Percentiles rank a stretch among this genome's conserved stretches.
phyloP scores from a whole-genome alignment of 2,888 invertebrate species.

The Amphipyra tragopoginis region DNA sequence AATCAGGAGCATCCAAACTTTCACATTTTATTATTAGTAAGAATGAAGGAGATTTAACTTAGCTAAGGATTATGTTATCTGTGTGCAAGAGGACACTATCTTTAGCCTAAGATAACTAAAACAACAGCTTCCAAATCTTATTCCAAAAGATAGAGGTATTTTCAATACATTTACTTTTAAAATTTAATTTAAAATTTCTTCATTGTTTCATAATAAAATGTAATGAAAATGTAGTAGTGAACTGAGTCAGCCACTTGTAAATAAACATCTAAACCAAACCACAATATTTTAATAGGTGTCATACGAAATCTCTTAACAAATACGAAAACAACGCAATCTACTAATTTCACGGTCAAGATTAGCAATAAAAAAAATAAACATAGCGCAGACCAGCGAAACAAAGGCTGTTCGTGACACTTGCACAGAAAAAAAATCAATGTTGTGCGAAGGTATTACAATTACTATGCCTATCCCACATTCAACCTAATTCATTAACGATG shows the following conservation, averaged over 20 bases:
- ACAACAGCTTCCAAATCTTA: too few species aligned
- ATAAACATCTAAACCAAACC: constrained; percentile 7
- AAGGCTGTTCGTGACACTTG: constrained; percentile 79
- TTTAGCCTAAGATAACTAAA: too few species aligned
- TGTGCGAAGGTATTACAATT: constrained; percentile 33
- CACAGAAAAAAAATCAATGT: constrained; percentile 81
- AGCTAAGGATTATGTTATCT: too few species aligned
- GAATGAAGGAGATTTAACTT: too few species aligned
- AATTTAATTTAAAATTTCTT: too few species aligned
- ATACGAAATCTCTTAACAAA: constrained; percentile 56
- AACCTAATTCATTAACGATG: constrained; percentile 43
- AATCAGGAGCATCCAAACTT: too few species aligned
- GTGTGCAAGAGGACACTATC: too few species aligned
- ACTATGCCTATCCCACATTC: constrained; percentile 28
- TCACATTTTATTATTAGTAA: too few species aligned
- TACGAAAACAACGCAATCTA: constrained; percentile 78
- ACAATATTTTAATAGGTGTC: constrained; percentile 21
- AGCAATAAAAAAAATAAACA: constrained; percentile 83
- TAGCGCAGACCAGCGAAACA: constrained; percentile 76
- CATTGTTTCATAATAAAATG: not conserved
- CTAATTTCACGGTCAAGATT: constrained; percentile 87
- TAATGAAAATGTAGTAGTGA: constrained; percentile 6
- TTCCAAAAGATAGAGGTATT: too few species aligned
- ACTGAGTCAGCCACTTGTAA: constrained; percentile 23
- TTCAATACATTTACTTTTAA: too few species aligned